Evolutionary conservation across 2,113 vertebrate genomes (phyloP), one percentile per base, ranked within the genome.

Genomic region (Haplochromis vanheusdeni): DNA sequence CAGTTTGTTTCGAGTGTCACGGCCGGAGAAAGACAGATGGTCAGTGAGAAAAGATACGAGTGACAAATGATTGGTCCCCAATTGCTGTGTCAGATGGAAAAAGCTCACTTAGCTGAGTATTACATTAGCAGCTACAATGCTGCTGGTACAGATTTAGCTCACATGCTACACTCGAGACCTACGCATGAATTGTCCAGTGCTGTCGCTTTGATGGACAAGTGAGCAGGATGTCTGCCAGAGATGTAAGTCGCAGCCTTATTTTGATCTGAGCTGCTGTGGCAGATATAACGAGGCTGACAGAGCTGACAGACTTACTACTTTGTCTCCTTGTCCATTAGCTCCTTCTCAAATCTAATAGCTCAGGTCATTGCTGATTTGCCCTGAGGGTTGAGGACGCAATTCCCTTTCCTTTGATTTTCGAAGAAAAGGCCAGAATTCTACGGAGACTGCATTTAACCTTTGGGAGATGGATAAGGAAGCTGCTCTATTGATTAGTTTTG

Each of bases 391-490:
- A 89, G 88, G 85, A 89, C 73, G 86, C 84, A 84, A 84, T 91
- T 85, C 83, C 42, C 47, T 55, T 77, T 75, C 37, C 81, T 93
- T 88, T 91, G 23, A 89, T 89, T 94, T 92, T 89, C 79, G 28
- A 91, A 93, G 86, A 95, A 77, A 95, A 94, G 86, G 70, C 68
- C 87, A 85, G 73, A 85, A 90, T 90, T 95, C 86, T 89, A 17
- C 51, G 84, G 82, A 91, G 77, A 87, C 52, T 75, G 84, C 86
- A 85, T 94, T 94, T 95, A 94, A 95, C 94, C 94, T 95, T 94
- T 95, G 84, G 89, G 86, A 91, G 93, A 93, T 55, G 84, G 87
- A 92, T 91, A 94, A 94, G 91, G 89, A 93, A 89, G 86, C 91
- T 45, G 45, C 28, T 45, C n/a, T 49, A 92, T 95, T 23, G 90